Evolutionary conservation across 2,888 invertebrate species (phyloP).

Genomic region (Flexamia atlantica): DNA sequence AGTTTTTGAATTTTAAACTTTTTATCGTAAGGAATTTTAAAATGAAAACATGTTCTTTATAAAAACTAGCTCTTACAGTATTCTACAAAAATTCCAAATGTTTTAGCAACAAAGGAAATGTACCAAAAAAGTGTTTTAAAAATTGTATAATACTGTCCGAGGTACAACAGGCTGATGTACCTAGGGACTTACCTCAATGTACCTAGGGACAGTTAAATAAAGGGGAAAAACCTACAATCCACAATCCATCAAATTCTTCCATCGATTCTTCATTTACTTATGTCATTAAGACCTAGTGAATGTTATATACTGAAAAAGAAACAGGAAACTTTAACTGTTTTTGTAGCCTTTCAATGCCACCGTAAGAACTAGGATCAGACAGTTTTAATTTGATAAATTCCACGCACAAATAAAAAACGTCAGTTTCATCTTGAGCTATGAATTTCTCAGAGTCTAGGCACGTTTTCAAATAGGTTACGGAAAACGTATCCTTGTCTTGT

Average conservation of each 20-base stretch:
- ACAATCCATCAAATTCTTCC: neutral
- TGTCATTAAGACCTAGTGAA: slow-evolving; percentile 4
- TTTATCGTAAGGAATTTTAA: no score
- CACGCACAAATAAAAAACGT: slow-evolving; percentile 45
- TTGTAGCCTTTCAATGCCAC: slow-evolving; percentile 56
- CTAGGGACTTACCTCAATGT: slow-evolving; percentile 58
- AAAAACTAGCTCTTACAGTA: slow-evolving; percentile 24
- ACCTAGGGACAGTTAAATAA: slow-evolving; percentile 61
- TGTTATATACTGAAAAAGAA: slow-evolving; percentile 57
- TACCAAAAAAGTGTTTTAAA: slow-evolving; percentile 11
- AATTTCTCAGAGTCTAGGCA: slow-evolving; percentile 59
- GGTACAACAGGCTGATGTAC: slow-evolving; percentile 57
- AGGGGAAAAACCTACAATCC: slow-evolving; percentile 18
- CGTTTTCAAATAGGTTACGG: slow-evolving; percentile 50
- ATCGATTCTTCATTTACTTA: neutral
- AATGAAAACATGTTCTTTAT: slow-evolving; percentile 21
- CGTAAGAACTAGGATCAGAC: slow-evolving; percentile 55
- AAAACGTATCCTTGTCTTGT: slow-evolving; percentile 52
- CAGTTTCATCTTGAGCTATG: slow-evolving; percentile 32
- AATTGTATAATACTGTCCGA: slow-evolving; percentile 39
- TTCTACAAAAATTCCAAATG: slow-evolving; percentile 39
- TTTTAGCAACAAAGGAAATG: neutral
- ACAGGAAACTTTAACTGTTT: slow-evolving; percentile 58
- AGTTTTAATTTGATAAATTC: slow-evolving; percentile 56
- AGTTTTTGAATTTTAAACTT: slow-evolving; percentile 48